Base-by-base conservation (phyloP, 2,888 invertebrate genomes). In the Clunio marinus region DNA sequence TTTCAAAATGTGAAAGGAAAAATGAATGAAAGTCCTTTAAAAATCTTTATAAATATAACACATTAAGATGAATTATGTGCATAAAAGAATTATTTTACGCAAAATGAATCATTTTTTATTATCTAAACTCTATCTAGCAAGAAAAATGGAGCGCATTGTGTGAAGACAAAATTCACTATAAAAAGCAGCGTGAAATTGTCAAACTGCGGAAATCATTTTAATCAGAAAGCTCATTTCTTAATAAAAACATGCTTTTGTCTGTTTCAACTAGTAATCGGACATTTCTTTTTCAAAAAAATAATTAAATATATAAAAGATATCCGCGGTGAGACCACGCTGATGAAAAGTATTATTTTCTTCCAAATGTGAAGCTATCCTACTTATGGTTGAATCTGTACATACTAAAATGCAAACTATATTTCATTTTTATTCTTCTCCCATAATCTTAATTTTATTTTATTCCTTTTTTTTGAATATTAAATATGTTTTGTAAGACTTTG, bases 401-500 rank as follows among this genome's bases (percentile, higher is more conserved):
- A 51, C n/a, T n/a, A n/a, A n/a, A 17, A 17, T 51, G 51, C 51
- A 51, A 51, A 17, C 7, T 51, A 5, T 51, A 22, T 22, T 22
- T 15, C 15, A 10, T n/a, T 41, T 15, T 15, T n/a, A n/a, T 22
- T 51, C 51, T 13, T 22, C 15, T 45, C 45, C 45, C 5, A 32
- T 8, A 32, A 32, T 32, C 35, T 15, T 15, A 7, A 4, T 45
- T 45, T 15, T 35, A 32, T 28, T 55, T 66, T 55, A 27, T 45
- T 63, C 22, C 27, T 63, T 63, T 45, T 35, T 59, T 59, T 45
- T 45, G 45, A 7, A 4, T 32, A 32, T 32, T 22, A 27, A 51
- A 51, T 51, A 51, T 57, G 57, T 57, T 57, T 57, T 57, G 66
- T 66, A 66, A 66, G 66, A 66, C 51, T 63, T 65, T 46, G 4